Evolutionary conservation across 1,140 invertebrate species (phyloP), one percentile per base, ranked within the genome.

Genomic region (Mycetomoellerius zeteki): DNA sequence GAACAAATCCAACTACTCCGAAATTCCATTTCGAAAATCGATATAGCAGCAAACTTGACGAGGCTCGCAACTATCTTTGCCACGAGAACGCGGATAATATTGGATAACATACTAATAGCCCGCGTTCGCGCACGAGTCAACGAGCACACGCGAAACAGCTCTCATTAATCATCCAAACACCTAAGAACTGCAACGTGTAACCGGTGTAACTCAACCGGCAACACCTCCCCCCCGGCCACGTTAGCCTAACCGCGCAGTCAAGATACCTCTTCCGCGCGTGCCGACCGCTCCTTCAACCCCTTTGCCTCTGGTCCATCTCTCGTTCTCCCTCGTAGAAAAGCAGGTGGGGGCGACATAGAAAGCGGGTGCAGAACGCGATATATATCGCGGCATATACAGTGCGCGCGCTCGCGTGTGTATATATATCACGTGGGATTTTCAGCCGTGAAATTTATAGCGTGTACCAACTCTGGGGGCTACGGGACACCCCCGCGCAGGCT

Each of bases 391-490:
- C 52, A 24, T 16, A 80, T 78, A 80, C 24, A 50, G 62, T 60
- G 50, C 72, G 37, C 30, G 52, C 75, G 71, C 60, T 30, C 69
- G 86, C 77, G 80, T 64, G 88, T 90, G 88, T 89, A 76, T 76
- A 87, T 89, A 87, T 84, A 89, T 89, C 88, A 84, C 89, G 75
- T 75, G 91, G 90, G 91, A 92, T 92, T 92, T 92, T 88, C 91
- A 92, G 84, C 60, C 64, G 80, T 52, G 81, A 90, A 90, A 92
- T 92, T 92, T 92, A 92, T 91, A 77, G 88, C 91, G 71, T 69
- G 85, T 77, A 84, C 14, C 88, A 82, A 82, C 88, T 88, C 86
- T 73, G 21, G 87, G 69, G 87, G 82, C 73, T 89, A 88, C 81
- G 65, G 75, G 71, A 88, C 88, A 77, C 64, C 54, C 85, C 64